These are phyloP conservation scores for Halichoeres trimaculatus DNA, from an alignment of 2,113 vertebrate genomes.

Conservation along the genomic window DNA sequence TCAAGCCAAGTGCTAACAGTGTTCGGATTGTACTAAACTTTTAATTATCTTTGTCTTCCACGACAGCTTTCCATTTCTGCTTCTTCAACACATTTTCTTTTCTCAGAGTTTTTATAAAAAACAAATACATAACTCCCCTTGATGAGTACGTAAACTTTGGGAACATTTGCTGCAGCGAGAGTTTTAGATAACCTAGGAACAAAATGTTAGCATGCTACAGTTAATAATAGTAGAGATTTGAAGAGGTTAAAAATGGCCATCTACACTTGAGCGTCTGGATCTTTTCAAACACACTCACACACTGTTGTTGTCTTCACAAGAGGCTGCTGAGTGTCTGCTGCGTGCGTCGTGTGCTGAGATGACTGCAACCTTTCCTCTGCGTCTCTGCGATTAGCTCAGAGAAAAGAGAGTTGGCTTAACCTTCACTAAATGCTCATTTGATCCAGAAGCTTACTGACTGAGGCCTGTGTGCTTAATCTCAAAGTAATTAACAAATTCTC, in stretches of 20 bases:
- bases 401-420: slow-evolving; percentile 54
- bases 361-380: slow-evolving; percentile 22
- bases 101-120: background rate
- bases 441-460: slow-evolving; percentile 46
- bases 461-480: slow-evolving; percentile 49
- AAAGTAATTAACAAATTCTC: slow-evolving; percentile 66
- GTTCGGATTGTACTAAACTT: background rate
- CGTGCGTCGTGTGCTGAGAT: slow-evolving; percentile 21
- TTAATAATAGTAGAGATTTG: slow-evolving; percentile 23
- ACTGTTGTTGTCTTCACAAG: background rate
- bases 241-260: slow-evolving; percentile 23
- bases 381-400: slow-evolving; percentile 46
- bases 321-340: background rate
- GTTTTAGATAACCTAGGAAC: background rate
- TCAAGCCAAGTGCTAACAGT: background rate
- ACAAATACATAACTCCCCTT: no score
- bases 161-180: background rate
- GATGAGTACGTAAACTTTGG: no score
- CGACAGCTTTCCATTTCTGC: background rate
- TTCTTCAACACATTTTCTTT: background rate
- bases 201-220: background rate
- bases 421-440: slow-evolving; percentile 46
- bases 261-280: slow-evolving; percentile 16
- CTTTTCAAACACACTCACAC: slow-evolving; percentile 31
- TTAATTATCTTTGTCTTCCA: background rate